Evolutionary conservation across 2,888 invertebrate genomes (phyloP).

Genomic region (Operophtera brumata): DNA sequence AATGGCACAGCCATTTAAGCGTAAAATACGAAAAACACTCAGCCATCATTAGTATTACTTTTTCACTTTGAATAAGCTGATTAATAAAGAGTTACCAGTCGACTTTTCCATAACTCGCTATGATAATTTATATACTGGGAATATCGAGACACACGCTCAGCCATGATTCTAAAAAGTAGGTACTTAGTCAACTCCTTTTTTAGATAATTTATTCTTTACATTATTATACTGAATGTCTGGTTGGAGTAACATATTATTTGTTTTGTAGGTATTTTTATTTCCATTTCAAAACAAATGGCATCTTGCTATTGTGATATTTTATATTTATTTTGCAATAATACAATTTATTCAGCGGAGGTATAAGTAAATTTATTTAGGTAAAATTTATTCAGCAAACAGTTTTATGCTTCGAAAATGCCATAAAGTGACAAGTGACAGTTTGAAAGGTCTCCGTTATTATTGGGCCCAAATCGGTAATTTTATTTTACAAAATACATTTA

Average conservation of each 20-base stretch:
- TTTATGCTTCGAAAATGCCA: constrained; percentile 7
- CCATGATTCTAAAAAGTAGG: background rate
- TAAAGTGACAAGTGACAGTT: constrained; percentile 14
- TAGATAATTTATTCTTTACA: background rate
- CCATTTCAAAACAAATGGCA: background rate
- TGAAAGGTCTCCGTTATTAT: constrained; percentile 16
- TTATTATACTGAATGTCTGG: background rate
- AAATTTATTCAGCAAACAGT: background rate
- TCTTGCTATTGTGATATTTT: background rate
- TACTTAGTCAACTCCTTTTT: too few relatives aligned
- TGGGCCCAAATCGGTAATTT: constrained; percentile 15
- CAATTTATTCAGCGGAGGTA: too few relatives aligned
- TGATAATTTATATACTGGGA: too few relatives aligned
- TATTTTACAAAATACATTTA: constrained; percentile 8
- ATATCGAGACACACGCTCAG: too few relatives aligned
- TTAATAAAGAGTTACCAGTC: too few relatives aligned
- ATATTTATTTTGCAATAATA: too few relatives aligned
- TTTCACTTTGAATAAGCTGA: too few relatives aligned
- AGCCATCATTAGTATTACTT: too few relatives aligned
- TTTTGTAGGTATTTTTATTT: background rate
- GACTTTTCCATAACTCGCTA: too few relatives aligned
- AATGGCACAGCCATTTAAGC: too few relatives aligned
- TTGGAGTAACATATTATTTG: background rate
- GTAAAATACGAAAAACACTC: too few relatives aligned
- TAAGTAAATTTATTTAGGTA: background rate